Percentiles rank a stretch among this genome's conserved stretches.
These are phyloP conservation scores for Diplodus puntazzo DNA, from an alignment of 2,797 vertebrate species.

Conservation along the genomic window DNA sequence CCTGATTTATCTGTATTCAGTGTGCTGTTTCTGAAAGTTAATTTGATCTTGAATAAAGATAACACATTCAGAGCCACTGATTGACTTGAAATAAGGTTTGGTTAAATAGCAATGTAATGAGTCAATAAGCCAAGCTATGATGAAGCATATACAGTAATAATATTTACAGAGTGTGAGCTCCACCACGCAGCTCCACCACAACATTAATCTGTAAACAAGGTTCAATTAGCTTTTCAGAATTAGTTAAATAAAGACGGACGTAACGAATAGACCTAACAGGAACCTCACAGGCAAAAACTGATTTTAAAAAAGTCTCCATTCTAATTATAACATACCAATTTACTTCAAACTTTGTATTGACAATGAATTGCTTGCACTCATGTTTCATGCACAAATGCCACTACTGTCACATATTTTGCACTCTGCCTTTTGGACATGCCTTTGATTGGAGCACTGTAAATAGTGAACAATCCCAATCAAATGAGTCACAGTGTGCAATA, in stretches of 20 bases:
- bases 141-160: background rate
- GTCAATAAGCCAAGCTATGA: background rate
- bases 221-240: slow-evolving; percentile 7
- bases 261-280: background rate
- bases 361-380: slow-evolving; percentile 17
- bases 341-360: slow-evolving; percentile 1
- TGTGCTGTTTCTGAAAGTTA: background rate
- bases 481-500: background rate
- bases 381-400: slow-evolving; percentile 22
- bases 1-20: background rate
- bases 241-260: slow-evolving; percentile 23
- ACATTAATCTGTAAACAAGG: slow-evolving; percentile 15
- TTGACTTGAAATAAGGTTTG: background rate
- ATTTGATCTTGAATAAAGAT: slow-evolving; percentile 1
- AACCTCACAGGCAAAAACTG: slow-evolving; percentile 5
- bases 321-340: background rate
- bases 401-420: slow-evolving; percentile 20
- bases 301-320: background rate
- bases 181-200: slow-evolving; percentile 15
- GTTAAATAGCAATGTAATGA: background rate
- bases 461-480: no score
- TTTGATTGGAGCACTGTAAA: slow-evolving; percentile 21
- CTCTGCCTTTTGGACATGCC: slow-evolving; percentile 10
- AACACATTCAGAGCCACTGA: background rate
- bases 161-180: background rate